These are phyloP conservation scores for Phyllotreta striolata DNA, from an alignment of 2,888 invertebrate genomes.

Conservation along the genomic window DNA sequence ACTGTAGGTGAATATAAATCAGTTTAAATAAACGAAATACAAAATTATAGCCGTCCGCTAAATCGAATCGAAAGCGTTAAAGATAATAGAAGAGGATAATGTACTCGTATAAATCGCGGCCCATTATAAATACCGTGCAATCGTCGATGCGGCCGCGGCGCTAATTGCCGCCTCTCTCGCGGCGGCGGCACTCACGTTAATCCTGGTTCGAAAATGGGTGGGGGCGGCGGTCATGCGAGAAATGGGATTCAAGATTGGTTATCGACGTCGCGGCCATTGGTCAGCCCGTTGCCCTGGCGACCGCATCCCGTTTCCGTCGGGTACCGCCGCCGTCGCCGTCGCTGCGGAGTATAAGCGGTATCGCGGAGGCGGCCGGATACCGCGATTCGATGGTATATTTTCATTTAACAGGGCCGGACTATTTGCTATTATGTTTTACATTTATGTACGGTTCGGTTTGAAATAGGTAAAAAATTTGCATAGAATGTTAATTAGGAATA, in stretches of 20 bases:
- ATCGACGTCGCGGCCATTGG: constrained; percentile 60
- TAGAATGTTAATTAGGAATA: too few species aligned
- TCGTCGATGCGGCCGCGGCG: constrained; percentile 30
- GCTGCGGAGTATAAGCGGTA: constrained; percentile 17
- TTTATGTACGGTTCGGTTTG: too few species aligned
- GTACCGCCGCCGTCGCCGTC: constrained; percentile 15
- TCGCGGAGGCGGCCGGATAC: constrained; percentile 4
- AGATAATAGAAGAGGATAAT: constrained; percentile 11
- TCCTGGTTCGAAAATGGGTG: constrained; percentile 43
- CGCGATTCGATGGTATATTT: background rate
- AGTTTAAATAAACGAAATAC: too few species aligned
- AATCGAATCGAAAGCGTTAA: too few species aligned
- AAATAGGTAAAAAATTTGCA: too few species aligned
- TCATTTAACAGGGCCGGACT: too few species aligned
- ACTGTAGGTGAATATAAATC: too few species aligned
- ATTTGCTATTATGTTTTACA: too few species aligned
- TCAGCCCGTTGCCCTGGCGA: constrained; percentile 56
- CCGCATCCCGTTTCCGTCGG: constrained; percentile 49
- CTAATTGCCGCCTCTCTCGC: constrained; percentile 48
- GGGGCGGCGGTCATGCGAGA: constrained; percentile 59
- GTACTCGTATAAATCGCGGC: constrained; percentile 12
- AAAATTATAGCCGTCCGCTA: too few species aligned
- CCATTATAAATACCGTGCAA: constrained; percentile 10
- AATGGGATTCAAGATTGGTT: constrained; percentile 63
- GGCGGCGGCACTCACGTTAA: constrained; percentile 48